Conservation (phyloP, 2,113 vertebrate species). For the Prunella fulvescens region DNA sequence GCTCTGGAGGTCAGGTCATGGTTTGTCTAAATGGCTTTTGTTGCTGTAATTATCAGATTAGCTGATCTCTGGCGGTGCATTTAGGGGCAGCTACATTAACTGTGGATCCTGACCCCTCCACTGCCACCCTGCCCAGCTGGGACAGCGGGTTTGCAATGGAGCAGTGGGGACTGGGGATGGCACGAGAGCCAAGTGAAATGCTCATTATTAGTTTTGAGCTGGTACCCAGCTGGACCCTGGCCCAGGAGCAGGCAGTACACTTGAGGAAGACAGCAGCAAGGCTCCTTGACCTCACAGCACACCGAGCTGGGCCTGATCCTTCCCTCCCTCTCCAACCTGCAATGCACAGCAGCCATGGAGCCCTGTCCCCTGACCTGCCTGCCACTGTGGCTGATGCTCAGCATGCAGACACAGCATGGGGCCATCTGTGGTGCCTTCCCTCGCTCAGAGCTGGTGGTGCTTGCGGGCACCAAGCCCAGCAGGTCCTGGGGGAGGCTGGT, state of each 20-base stretch:
- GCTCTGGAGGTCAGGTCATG: conserved; percentile 65
- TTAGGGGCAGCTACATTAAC: conserved; percentile 55
- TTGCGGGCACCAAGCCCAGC: neutral
- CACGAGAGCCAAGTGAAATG: neutral
- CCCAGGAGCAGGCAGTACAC: neutral
- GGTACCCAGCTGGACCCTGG: neutral
- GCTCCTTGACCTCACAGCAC: neutral
- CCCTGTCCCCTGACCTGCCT: neutral
- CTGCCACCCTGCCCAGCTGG: neutral
- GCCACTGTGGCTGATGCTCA: fast-evolving
- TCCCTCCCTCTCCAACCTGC: neutral
- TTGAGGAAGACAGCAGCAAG: neutral
- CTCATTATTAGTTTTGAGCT: neutral
- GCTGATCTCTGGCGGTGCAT: conserved; percentile 54
- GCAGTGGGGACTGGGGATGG: neutral
- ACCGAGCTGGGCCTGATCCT: neutral
- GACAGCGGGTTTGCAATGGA: neutral
- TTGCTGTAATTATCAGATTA: conserved; percentile 75
- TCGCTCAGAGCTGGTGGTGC: neutral
- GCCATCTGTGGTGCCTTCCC: neutral
- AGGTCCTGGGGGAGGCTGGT: fast-evolving
- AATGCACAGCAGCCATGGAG: neutral
- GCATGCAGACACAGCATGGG: fast-evolving
- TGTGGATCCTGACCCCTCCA: neutral
- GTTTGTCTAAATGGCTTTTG: conserved; percentile 73